Evolutionary conservation across 1,140 invertebrate genomes (phyloP).

Genomic region (Brachystomella parvula): DNA sequence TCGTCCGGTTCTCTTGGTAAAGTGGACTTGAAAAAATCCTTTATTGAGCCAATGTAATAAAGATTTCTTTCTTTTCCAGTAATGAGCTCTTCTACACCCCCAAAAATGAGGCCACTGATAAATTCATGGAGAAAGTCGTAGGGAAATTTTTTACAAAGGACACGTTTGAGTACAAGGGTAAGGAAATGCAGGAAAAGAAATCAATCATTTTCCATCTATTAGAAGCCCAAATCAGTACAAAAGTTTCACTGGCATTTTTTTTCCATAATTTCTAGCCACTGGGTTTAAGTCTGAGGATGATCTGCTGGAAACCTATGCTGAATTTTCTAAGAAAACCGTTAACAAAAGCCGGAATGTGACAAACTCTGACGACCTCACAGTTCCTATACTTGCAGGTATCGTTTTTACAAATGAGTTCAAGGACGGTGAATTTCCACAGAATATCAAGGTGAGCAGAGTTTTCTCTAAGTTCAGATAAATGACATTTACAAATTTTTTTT

Average conservation of each 20-base stretch:
- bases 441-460: constrained; percentile 23
- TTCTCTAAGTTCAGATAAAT: background rate
- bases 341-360: background rate
- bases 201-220: too few relatives aligned
- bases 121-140: constrained; percentile 31
- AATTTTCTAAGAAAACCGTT: constrained; percentile 6
- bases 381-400: constrained; percentile 28
- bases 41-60: background rate
- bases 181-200: too few relatives aligned
- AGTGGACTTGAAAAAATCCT: constrained; percentile 27
- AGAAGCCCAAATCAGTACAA: too few relatives aligned
- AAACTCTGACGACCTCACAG: background rate
- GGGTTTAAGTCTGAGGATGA: constrained; percentile 29
- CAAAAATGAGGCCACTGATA: constrained; percentile 22
- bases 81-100: constrained; percentile 36
- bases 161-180: constrained; percentile 26
- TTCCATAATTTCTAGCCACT: constrained; percentile 16
- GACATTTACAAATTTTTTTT: background rate
- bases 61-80: constrained; percentile 22
- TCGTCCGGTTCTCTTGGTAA: constrained; percentile 41
- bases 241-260: background rate
- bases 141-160: constrained; percentile 24
- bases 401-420: constrained; percentile 25
- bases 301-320: constrained; percentile 20
- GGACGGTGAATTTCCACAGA: constrained; percentile 16